phyloP scores from a whole-genome alignment of 2,888 invertebrate species.

The Steinernema hermaphroditum region DNA sequence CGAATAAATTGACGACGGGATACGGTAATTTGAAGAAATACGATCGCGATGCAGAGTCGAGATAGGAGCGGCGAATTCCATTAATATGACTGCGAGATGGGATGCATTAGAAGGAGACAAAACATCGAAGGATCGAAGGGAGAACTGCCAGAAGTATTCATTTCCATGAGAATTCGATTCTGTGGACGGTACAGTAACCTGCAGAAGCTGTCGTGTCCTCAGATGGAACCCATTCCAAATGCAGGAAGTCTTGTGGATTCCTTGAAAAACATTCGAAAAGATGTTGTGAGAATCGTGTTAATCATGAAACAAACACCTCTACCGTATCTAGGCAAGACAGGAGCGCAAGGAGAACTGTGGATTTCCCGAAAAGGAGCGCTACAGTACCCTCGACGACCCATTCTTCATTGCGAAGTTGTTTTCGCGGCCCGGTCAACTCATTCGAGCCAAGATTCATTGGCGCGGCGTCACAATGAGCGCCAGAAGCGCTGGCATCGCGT shows the following conservation, averaged over 20 bases:
- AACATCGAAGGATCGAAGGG: neutral
- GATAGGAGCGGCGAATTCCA: slow-evolving; percentile 2
- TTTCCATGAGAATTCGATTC: neutral
- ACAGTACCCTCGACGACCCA: neutral
- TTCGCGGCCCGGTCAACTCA: slow-evolving; percentile 10
- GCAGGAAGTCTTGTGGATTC: too few species aligned
- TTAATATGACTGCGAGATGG: slow-evolving; percentile 11
- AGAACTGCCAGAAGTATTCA: neutral
- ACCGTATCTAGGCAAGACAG: too few species aligned
- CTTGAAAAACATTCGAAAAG: too few species aligned
- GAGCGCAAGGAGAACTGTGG: too few species aligned
- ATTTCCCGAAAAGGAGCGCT: too few species aligned
- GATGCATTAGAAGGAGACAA: slow-evolving; percentile 25
- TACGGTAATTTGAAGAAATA: slow-evolving; percentile 20
- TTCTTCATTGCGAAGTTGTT: neutral
- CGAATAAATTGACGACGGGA: slow-evolving; percentile 19
- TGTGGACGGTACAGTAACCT: too few species aligned
- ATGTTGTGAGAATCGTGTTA: too few species aligned
- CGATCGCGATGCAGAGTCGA: neutral
- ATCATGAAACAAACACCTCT: too few species aligned
- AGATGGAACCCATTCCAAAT: too few species aligned
- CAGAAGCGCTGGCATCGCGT: neutral
- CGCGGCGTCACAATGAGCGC: neutral
- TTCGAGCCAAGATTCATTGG: slow-evolving; percentile 21
- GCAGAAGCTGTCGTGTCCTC: too few species aligned